Conservation (phyloP, 2,888 invertebrate species). For the Leptopilina syphax region DNA sequence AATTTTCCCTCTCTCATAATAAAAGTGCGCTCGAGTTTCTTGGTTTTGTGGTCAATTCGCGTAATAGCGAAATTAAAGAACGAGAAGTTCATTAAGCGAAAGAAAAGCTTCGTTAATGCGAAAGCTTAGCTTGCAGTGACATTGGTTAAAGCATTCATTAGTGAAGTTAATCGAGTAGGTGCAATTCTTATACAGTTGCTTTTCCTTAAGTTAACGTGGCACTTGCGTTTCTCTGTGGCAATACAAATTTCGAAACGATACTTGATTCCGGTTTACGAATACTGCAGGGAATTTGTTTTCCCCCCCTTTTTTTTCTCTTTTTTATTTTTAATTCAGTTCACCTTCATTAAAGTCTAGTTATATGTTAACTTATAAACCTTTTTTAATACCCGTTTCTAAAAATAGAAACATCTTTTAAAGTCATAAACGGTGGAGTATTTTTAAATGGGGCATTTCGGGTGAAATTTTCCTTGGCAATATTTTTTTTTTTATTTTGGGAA, state of each 20-base stretch:
- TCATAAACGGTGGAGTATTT: too few species aligned
- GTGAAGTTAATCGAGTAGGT: conserved; percentile 29
- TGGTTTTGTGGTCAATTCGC: conserved; percentile 46
- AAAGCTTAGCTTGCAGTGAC: conserved; percentile 24
- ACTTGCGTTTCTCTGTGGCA: background rate
- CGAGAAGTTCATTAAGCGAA: conserved; percentile 50
- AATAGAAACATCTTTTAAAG: too few species aligned
- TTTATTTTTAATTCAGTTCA: background rate
- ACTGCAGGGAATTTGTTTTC: too few species aligned
- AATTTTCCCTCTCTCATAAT: too few species aligned
- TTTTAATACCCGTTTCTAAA: too few species aligned
- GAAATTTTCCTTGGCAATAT: too few species aligned
- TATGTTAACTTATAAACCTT: too few species aligned
- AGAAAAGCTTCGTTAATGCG: conserved; percentile 34
- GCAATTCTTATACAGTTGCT: conserved; percentile 8
- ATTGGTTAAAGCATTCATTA: conserved; percentile 35
- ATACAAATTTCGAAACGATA: conserved; percentile 19
- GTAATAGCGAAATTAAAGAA: conserved; percentile 45
- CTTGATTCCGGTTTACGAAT: conserved; percentile 8
- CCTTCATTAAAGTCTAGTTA: background rate
- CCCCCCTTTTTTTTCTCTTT: background rate
- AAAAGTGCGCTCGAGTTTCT: conserved; percentile 55
- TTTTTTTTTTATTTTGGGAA: too few species aligned
- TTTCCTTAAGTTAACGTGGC: conserved; percentile 23
- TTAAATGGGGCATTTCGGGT: too few species aligned